These are phyloP conservation scores for Baryphthengus martii DNA, from an alignment of 2,113 vertebrate genomes.

Conservation along the genomic window DNA sequence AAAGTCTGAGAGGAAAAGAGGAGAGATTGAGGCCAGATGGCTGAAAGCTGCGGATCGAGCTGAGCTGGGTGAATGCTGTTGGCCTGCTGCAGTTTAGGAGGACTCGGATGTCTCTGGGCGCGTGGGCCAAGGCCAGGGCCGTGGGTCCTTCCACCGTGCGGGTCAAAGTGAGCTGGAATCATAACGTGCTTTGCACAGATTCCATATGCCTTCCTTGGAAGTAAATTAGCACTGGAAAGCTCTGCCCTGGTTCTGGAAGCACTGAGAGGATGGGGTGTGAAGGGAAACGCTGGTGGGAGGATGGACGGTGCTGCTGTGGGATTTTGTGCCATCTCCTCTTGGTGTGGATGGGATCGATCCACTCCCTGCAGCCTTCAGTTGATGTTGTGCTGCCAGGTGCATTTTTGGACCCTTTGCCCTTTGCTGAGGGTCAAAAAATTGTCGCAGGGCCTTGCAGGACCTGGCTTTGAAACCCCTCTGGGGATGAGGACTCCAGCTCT, in stretches of 20 bases:
- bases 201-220: not conserved
- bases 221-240: not conserved
- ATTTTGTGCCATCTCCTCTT: fast-evolving
- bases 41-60: not conserved
- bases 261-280: not conserved
- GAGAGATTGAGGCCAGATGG: not conserved
- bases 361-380: not conserved
- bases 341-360: not conserved
- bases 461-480: no score
- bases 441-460: not conserved
- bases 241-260: not conserved
- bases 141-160: not conserved
- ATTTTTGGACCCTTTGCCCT: not conserved
- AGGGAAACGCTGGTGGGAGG: not conserved
- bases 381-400: fast-evolving
- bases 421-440: no score
- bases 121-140: not conserved
- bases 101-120: not conserved
- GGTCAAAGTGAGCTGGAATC: not conserved
- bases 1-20: not conserved
- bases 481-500: no score
- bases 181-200: not conserved
- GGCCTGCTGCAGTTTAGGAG: not conserved
- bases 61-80: not conserved
- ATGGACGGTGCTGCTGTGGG: not conserved